Base-by-base conservation (phyloP, 2,797 vertebrate species). In the Etheostoma perlongum region DNA sequence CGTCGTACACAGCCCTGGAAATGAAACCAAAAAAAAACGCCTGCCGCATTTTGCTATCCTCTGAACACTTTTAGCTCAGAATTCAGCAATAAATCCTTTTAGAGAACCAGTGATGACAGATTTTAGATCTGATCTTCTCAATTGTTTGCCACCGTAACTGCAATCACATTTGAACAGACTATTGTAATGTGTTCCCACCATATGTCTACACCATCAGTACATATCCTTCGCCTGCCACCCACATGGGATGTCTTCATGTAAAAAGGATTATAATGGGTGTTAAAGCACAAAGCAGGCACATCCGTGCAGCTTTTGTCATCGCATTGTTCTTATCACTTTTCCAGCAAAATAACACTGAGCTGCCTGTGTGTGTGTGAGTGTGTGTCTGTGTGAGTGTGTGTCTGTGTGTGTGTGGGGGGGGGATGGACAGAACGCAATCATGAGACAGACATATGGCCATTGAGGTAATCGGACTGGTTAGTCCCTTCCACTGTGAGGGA, bases 201-300 rank as follows among this genome's bases (percentile, higher is more conserved):
- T 46, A 66, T 54, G 78, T 72, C 55, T 49, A 2, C 49, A 54
- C 8, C 58, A 25, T 19, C 12, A 2, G 10, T 2, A 27, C 47
- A 48, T 18, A 33, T 64, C 55, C 30, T 14, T 27, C 16, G 65
- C 42, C 67, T 83, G 83, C 86, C 86, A 81, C 88, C 78, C 88
- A 83, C 80, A 78, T 63, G 81, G 48, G 61, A 90, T 62, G 68
- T 78, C 66, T 71, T 67, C 4, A 75, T 74, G 83, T 74, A 85
- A 88, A 91, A 82, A 72, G 90, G 91, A 92, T 93, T 90, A 86
- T 42, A 85, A 90, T 86, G 89, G 83, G 64, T 84, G 84, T 89
- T 90, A 65, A 67, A 86, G 79, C 90, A 91, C 76, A 83, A 73
- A 86, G 85, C 81, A 72, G 60, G 51, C 59, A 77, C 78, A 87